Base-by-base conservation (phyloP, 2,888 invertebrate genomes). In the Spodoptera littoralis region DNA sequence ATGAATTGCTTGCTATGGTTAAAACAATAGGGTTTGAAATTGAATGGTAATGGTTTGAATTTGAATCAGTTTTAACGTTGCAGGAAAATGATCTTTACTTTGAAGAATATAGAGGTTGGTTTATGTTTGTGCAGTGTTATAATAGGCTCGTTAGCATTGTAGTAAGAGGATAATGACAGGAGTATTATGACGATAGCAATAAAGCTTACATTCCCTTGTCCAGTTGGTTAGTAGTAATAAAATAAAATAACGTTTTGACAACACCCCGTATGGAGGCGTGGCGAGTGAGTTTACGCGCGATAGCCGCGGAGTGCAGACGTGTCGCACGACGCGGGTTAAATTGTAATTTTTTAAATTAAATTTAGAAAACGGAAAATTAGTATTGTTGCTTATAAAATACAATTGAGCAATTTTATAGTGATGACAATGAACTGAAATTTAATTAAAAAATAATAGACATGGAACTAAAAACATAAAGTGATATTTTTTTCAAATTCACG, bases 241-340 rank as follows among this genome's bases (percentile, higher is more conserved):
- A 92, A 92, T 89, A 91, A 90, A 89, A 89, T 89, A 88, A 89
- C 79, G 72, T 89, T 86, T 88, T 82, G 92, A 90, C 88, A 88
- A 94, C 94, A 92, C 92, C 93, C 93, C 90, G 88, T 91, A 90
- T 87, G 90, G 84, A 88, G 94, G 93, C 93, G 93, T 89, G 92
- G 90, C 88, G 72, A 79, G 64, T 73, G 87, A 91, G 90, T 92
- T 82, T 80, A 83, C 87, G 85, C 85, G 84, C 81, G 83, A 76
- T 81, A 78, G 83, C 81, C 85, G 86, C 76, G 74, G 75, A n/a
- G 73, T 36, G 8, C 12, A 41, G 54, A 65, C 73, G 88, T 76
- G 71, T 84, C 36, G 83, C 85, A 89, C 90, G 89, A 77, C 79
- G 75, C 73, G 42, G 51, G 18, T 49, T 41, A 18, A 49, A 68